Evolutionary conservation across 64 coral and sea anemone species (phyloP).

Genomic region (Platygyra sinensis): DNA sequence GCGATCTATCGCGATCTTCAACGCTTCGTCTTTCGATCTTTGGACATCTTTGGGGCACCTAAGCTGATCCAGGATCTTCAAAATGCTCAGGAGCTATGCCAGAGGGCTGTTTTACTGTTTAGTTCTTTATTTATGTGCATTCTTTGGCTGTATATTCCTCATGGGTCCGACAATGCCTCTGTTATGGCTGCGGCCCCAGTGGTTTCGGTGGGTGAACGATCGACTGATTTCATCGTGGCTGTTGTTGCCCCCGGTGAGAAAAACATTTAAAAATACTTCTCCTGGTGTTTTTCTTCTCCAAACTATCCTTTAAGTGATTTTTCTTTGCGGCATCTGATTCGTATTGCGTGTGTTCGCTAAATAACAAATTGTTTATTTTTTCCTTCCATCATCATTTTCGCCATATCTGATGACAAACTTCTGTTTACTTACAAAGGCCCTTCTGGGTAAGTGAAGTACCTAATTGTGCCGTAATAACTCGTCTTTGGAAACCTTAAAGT

Average conservation of each 20-base stretch:
- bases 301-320: neutral
- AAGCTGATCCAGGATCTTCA: neutral
- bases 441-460: conserved; percentile 27
- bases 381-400: neutral
- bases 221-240: conserved; percentile 47
- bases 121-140: conserved; percentile 49
- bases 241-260: conserved; percentile 65
- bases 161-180: conserved; percentile 66
- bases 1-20: neutral
- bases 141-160: conserved; percentile 69
- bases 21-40: neutral
- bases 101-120: conserved; percentile 56
- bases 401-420: neutral
- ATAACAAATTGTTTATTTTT: conserved; percentile 20
- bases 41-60: neutral
- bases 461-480: neutral
- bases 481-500: neutral
- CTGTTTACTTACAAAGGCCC: neutral
- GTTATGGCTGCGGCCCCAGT: conserved; percentile 41
- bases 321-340: neutral
- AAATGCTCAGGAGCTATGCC: conserved; percentile 69
- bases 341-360: neutral
- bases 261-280: neutral
- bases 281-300: neutral
- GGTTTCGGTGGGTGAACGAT: conserved; percentile 74